Conservation (phyloP, 1,140 invertebrate genomes). For the Dendrolimus kikuchii region DNA sequence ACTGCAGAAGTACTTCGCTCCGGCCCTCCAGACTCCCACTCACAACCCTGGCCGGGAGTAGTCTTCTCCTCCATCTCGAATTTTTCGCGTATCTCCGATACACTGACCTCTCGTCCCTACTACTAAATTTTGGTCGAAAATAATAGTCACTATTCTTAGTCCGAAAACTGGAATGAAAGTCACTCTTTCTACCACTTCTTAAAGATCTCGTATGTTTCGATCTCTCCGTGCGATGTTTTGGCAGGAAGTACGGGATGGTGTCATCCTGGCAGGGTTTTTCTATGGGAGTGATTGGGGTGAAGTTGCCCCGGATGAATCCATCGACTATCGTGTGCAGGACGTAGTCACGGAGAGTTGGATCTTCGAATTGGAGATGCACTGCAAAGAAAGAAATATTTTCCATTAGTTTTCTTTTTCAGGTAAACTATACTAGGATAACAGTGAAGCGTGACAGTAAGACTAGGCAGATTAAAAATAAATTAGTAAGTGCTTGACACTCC, state of each 20-base stretch:
- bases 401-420: conserved; percentile 1
- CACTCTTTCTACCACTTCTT: conserved; percentile 23
- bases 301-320: conserved; percentile 48
- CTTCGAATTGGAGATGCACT: conserved; percentile 52
- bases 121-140: conserved; percentile 44
- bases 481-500: too few species aligned
- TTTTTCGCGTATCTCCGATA: conserved; percentile 24
- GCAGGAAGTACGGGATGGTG: conserved; percentile 48
- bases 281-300: conserved; percentile 47
- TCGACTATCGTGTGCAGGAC: conserved; percentile 48
- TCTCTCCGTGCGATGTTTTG: conserved; percentile 37
- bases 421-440: too few species aligned
- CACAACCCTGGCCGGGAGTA: conserved; percentile 43
- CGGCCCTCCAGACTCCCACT: conserved; percentile 39
- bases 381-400: conserved; percentile 19
- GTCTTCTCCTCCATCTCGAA: conserved; percentile 31
- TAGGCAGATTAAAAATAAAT: too few species aligned
- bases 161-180: not conserved
- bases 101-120: conserved; percentile 36
- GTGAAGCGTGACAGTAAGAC: too few species aligned
- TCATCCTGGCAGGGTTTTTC: conserved; percentile 46
- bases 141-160: conserved; percentile 27
- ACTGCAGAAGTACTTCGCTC: conserved; percentile 40
- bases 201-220: conserved; percentile 37
- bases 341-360: conserved; percentile 44